Evolutionary conservation across 2,797 vertebrate species (phyloP).

Genomic region (Gambelia wislizenii): DNA sequence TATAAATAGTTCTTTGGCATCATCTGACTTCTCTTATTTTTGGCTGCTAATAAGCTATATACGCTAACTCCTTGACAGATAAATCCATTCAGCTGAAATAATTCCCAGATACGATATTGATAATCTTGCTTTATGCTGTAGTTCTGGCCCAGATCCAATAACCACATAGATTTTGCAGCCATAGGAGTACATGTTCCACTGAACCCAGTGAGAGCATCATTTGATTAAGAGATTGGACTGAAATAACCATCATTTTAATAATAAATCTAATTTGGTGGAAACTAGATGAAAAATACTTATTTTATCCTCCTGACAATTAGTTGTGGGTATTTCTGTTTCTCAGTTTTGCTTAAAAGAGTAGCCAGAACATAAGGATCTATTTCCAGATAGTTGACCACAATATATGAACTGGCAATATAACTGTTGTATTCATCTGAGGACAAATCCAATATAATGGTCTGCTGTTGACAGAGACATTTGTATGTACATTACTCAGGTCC

Average conservation of each 20-base stretch:
- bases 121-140: slow-evolving; percentile 44
- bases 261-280: slow-evolving; percentile 27
- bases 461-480: background rate
- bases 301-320: slow-evolving; percentile 14
- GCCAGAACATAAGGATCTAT: background rate
- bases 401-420: slow-evolving; percentile 8
- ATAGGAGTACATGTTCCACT: slow-evolving; percentile 8
- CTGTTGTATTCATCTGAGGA: background rate
- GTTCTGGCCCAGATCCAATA: slow-evolving; percentile 52
- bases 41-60: slow-evolving; percentile 54
- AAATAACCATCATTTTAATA: slow-evolving; percentile 32
- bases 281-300: slow-evolving; percentile 30
- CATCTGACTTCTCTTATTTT: slow-evolving; percentile 62
- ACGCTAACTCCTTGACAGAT: slow-evolving; percentile 46
- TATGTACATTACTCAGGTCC: background rate
- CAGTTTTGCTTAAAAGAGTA: slow-evolving; percentile 17
- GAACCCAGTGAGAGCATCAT: slow-evolving; percentile 6
- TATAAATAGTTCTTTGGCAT: slow-evolving; percentile 62
- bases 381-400: background rate
- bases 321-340: slow-evolving; percentile 17
- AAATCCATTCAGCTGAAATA: slow-evolving; percentile 42
- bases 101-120: slow-evolving; percentile 57
- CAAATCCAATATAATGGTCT: background rate
- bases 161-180: slow-evolving; percentile 20
- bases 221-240: slow-evolving; percentile 33